phyloP scores from a whole-genome alignment of 2,888 invertebrate genomes.

The Brenthis daphne region DNA sequence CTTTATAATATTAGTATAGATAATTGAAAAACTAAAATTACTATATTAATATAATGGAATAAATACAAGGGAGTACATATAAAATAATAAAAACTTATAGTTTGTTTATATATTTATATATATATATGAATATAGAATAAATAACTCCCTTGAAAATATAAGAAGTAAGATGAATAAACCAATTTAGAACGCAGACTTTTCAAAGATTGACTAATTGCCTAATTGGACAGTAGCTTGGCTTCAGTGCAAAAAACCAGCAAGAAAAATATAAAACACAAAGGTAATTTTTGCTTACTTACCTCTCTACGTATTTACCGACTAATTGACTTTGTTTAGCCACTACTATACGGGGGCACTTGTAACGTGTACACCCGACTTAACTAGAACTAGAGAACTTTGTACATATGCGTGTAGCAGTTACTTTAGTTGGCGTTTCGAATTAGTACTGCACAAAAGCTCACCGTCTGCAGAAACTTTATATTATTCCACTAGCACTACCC shows the following conservation, averaged over 20 bases:
- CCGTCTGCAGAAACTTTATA: slow-evolving; percentile 16
- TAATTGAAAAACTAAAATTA: too few species aligned
- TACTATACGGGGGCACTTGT: background rate
- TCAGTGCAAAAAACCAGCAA: background rate
- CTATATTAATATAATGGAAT: too few species aligned
- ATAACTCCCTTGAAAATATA: background rate
- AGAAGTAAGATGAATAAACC: background rate
- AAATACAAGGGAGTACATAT: too few species aligned
- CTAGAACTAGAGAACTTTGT: slow-evolving; percentile 6
- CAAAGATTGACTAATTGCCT: background rate
- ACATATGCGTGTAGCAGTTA: background rate
- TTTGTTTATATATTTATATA: too few species aligned
- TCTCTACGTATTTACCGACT: background rate
- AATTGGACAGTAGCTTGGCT: slow-evolving; percentile 10
- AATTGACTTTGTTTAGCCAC: slow-evolving; percentile 6
- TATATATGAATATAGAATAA: background rate
- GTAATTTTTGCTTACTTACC: slow-evolving; percentile 2
- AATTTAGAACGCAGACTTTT: background rate
- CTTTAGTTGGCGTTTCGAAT: slow-evolving; percentile 12
- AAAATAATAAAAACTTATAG: too few species aligned
- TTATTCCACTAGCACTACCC: background rate
- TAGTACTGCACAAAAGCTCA: slow-evolving; percentile 32
- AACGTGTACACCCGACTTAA: background rate
- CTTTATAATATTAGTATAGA: too few species aligned
- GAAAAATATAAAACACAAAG: slow-evolving; percentile 5